Base-by-base conservation (phyloP, 1,140 invertebrate species). In the Potamilus streckersoni region DNA sequence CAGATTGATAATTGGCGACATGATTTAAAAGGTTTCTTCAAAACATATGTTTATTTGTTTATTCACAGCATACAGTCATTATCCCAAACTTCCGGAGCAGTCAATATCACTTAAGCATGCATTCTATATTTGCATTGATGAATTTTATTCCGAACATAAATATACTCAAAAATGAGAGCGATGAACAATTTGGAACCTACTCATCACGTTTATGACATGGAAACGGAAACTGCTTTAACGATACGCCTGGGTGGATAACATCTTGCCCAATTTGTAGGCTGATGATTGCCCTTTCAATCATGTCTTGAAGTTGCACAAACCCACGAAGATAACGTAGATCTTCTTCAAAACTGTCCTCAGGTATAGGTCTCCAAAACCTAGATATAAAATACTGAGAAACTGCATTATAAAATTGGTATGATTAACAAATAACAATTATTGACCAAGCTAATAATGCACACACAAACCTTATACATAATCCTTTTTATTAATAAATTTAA, bases 291-390 rank as follows among this genome's bases (percentile, higher is more conserved):
- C 78, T 72, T 63, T 91, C 91, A 15, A 91, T 66, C 73, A 91
- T 87, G 70, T 91, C 90, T 74, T 91, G 91, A 13, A 91, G 74
- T 71, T 91, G 89, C 4, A 91, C 72, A 76, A 91, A 91, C 13
- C 90, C 91, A 70, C 89, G 81, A 70, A 91, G 83, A 79, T 91
- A 91, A 20, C 90, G 83, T 78, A 91, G 76, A 56, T 91, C 87
- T 58, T 83, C 82, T 17, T 86, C 82, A 68, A 91, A 89, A 75
- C 89, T 79, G 71, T 90, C 90, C 56, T 88, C 85, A 20, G 90
- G 85, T 49, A 86, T 83, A 4, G 90, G 90, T 65, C 83, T 79
- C 89, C 90, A 91, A 67, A 89, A 80, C 58, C 89, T 90, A 79
- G 1, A 23, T 23, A 23, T 0, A 23, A 23, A 23, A 23, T 23